Evolutionary conservation across 2,113 vertebrate species (phyloP).

Genomic region (Barnardius zonarius): DNA sequence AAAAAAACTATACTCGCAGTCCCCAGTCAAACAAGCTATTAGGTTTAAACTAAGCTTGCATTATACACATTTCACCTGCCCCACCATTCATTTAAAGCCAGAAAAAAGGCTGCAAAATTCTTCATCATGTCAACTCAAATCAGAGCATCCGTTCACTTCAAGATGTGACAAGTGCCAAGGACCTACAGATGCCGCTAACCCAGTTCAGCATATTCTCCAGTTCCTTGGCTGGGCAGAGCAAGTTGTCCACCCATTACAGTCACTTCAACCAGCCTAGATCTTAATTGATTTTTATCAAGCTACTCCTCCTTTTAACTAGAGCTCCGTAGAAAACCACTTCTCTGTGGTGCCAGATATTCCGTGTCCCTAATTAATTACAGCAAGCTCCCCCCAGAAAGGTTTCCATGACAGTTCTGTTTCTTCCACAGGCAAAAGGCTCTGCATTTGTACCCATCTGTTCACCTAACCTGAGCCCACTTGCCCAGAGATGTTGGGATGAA

Average conservation of each 20-base stretch:
- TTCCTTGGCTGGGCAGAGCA: rapidly evolving
- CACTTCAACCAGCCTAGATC: not conserved
- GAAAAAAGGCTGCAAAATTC: too few species aligned
- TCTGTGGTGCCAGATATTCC: not conserved
- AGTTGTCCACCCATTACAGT: rapidly evolving
- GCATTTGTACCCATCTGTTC: too few species aligned
- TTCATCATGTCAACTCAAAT: rapidly evolving
- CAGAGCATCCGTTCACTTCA: too few species aligned
- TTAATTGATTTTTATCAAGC: not conserved
- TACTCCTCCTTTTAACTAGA: rapidly evolving
- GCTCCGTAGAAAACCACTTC: not conserved
- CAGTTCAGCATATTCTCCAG: not conserved
- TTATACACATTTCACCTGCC: not conserved
- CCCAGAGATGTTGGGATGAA: rapidly evolving
- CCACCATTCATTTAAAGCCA: not conserved
- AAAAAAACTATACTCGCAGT: not conserved
- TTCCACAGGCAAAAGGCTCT: not conserved
- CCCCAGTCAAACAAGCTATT: not conserved
- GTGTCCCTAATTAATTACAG: too few species aligned
- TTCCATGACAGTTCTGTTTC: not conserved
- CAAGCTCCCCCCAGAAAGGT: rapidly evolving
- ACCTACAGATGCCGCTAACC: not conserved
- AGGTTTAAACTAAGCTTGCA: not conserved
- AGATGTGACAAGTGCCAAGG: rapidly evolving
- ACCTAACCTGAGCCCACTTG: not conserved